Conservation (phyloP, 1,140 invertebrate genomes). For the Temnothorax nylanderi region DNA sequence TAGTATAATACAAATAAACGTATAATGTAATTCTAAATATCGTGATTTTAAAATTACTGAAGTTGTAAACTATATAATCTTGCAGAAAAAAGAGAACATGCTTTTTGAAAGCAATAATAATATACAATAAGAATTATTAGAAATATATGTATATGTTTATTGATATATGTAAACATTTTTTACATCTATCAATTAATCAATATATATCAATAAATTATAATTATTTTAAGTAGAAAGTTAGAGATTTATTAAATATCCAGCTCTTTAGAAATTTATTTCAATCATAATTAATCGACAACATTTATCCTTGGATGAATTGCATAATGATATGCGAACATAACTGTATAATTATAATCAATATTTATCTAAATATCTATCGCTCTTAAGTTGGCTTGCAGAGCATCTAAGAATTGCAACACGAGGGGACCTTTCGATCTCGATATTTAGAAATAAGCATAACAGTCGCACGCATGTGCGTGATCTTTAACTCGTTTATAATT, state of each 20-base stretch:
- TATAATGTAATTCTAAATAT: not conserved
- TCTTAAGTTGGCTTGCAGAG: not conserved
- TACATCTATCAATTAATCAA: not conserved
- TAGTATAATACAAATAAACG: not conserved
- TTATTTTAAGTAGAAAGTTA: not conserved
- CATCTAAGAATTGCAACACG: constrained; percentile 11
- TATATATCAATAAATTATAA: not conserved
- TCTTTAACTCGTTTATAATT: constrained; percentile 9
- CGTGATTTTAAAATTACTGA: not conserved
- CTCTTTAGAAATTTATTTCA: not conserved
- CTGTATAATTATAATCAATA: constrained; percentile 21
- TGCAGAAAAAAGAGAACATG: not conserved
- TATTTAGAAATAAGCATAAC: constrained; percentile 42
- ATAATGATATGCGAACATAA: not conserved
- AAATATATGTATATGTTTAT: not conserved
- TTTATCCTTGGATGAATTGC: not conserved
- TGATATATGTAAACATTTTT: not conserved
- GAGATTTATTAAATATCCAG: not conserved
- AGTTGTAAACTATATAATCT: not conserved
- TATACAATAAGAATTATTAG: not conserved
- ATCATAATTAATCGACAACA: not conserved
- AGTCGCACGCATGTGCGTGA: not conserved
- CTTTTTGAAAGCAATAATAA: not conserved
- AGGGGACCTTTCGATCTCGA: not conserved
- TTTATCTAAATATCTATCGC: constrained; percentile 19